A percentile compares a stretch with the other conserved stretches of the same genome.
Conservation (phyloP, 35 echinoderm and acorn worm species). For the Ophioderma brevispina region DNA sequence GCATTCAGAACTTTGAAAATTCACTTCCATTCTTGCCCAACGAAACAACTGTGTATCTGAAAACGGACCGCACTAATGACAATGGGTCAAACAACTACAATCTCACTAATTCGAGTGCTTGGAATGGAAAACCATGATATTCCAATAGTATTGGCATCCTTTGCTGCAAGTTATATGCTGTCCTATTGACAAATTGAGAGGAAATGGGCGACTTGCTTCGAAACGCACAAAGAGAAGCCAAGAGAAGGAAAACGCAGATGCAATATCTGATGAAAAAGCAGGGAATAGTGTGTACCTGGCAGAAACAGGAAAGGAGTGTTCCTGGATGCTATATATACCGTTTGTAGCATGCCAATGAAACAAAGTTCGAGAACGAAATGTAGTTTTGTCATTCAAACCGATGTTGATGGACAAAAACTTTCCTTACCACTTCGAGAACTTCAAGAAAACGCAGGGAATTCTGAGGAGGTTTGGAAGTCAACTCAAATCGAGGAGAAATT, state of each 20-base stretch:
- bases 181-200: conserved; percentile 77
- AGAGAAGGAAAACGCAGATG: conserved; percentile 43
- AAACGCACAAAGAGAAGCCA: conserved; percentile 53
- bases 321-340: conserved; percentile 60
- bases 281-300: conserved; percentile 55
- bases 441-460: conserved; percentile 45
- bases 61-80: conserved; percentile 31
- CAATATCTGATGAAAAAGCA: conserved; percentile 30
- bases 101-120: conserved; percentile 21
- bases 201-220: conserved; percentile 69
- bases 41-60: conserved; percentile 29
- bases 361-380: neutral
- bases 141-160: conserved; percentile 46
- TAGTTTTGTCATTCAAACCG: neutral
- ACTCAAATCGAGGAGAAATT: conserved; percentile 56
- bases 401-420: conserved; percentile 19
- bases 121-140: conserved; percentile 86
- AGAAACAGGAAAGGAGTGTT: conserved; percentile 54
- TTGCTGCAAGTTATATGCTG: conserved; percentile 60
- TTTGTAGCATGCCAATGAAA: conserved; percentile 27
- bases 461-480: conserved; percentile 38
- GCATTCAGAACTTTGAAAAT: conserved; percentile 57
- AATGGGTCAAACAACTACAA: conserved; percentile 73
- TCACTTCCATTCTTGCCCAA: neutral
- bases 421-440: conserved; percentile 55